Conservation (phyloP, 2,113 vertebrate species). For the Cyanistes caeruleus region DNA sequence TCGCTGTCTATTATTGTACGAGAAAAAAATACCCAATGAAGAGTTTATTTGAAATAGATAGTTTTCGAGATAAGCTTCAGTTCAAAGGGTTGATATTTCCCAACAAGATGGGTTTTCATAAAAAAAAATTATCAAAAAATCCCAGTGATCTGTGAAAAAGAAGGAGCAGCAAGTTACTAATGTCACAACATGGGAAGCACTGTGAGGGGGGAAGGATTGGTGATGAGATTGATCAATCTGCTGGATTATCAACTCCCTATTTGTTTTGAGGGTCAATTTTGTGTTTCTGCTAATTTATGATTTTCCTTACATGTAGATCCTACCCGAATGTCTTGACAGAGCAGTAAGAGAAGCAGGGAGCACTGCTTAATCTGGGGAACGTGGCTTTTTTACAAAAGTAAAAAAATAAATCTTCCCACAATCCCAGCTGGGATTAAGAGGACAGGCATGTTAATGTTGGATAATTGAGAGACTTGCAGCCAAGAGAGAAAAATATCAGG, state of each 20-base stretch:
- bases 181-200: not conserved
- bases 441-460: fast-evolving
- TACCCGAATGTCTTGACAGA: not conserved
- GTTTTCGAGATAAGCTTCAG: not conserved
- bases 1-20: not conserved
- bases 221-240: not conserved
- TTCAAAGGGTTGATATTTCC: not conserved
- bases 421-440: not conserved
- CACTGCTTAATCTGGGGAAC: not conserved
- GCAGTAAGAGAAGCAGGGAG: not conserved
- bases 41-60: not conserved
- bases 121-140: not conserved
- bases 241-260: not conserved
- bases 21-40: not conserved
- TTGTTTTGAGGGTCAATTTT: not conserved
- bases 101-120: not conserved
- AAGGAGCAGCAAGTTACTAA: not conserved
- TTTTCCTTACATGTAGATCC: not conserved
- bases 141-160: not conserved
- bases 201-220: not conserved
- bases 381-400: not conserved
- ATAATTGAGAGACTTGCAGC: not conserved
- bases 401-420: not conserved
- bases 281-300: not conserved
- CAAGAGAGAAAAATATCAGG: not conserved